Evolutionary conservation across 2,113 vertebrate species (phyloP).

Genomic region (Porphyrio hochstetteri): DNA sequence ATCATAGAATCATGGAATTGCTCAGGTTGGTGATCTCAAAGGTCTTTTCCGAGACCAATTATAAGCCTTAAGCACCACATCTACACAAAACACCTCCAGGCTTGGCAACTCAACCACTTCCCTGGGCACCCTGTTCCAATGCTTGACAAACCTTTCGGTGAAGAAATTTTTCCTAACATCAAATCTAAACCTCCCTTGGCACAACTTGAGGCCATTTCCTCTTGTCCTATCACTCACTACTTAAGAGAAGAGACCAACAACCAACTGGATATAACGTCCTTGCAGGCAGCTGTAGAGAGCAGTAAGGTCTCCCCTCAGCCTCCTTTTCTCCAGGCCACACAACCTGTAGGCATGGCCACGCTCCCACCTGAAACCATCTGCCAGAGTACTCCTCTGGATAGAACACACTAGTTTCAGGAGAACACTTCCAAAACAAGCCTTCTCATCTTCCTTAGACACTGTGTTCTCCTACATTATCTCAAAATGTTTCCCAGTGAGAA

Average conservation of each 20-base stretch:
- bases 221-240: neutral
- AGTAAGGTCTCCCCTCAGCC: accelerated
- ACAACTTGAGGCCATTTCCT: neutral
- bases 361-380: neutral
- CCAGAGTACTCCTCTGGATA: neutral
- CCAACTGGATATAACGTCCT: neutral
- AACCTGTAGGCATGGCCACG: neutral
- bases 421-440: neutral
- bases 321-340: neutral
- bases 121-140: neutral
- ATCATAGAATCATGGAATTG: neutral
- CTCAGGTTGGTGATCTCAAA: too few relatives aligned
- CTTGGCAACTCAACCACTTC: neutral
- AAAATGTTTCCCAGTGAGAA: neutral
- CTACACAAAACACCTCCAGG: neutral
- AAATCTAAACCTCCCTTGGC: neutral
- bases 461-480: neutral
- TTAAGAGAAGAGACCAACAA: neutral
- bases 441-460: neutral
- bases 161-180: neutral
- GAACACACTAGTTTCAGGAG: neutral
- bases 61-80: neutral
- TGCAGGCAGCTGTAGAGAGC: neutral
- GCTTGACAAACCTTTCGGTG: accelerated
- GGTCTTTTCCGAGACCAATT: too few relatives aligned